Conservation (phyloP, 2,888 invertebrate genomes). For the Clanis bilineata region DNA sequence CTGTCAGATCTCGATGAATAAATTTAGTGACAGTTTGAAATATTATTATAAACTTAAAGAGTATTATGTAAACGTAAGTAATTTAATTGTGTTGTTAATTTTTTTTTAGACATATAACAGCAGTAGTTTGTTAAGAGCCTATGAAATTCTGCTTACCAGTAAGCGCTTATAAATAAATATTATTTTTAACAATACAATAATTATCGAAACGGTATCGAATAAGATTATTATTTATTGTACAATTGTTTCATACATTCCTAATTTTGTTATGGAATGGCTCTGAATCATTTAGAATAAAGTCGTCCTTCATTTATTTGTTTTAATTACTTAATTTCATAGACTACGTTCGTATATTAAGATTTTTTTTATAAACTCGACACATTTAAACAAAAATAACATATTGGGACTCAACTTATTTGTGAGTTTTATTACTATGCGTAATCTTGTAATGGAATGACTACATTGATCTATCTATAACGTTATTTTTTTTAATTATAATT, state of each 20-base stretch:
- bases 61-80: background rate
- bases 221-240: constrained; percentile 14
- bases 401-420: no score
- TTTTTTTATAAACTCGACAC: no score
- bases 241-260: constrained; percentile 27
- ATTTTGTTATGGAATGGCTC: constrained; percentile 24
- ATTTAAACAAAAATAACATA: no score
- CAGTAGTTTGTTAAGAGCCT: no score
- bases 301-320: background rate
- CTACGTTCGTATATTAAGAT: background rate
- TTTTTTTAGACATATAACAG: no score
- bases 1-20: no score
- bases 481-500: no score
- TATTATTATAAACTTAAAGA: background rate
- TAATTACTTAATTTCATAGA: background rate
- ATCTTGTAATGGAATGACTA: no score
- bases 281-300: constrained; percentile 22
- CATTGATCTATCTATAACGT: no score
- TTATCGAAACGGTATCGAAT: background rate
- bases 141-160: no score
- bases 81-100: background rate
- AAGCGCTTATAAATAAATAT: no score
- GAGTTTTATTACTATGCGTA: no score
- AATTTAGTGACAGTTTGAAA: background rate
- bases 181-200: background rate